Evolutionary conservation across 1,140 invertebrate species (phyloP), one percentile per base, ranked within the genome.

Genomic region (Drosophila parabipectinata): DNA sequence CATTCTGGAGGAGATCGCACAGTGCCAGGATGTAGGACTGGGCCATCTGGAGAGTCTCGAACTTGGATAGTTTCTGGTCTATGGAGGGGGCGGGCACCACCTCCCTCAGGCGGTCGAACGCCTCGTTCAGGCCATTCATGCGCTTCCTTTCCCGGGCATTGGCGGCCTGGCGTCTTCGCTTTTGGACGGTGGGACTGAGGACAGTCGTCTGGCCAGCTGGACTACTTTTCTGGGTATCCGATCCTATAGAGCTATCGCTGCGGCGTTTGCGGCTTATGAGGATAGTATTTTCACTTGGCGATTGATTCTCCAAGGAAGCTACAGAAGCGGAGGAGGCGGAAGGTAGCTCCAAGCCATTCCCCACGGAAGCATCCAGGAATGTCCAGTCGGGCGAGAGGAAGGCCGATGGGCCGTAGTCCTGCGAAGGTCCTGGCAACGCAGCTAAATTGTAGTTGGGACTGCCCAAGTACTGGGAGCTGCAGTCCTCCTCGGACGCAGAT

Each of bases 31-130:
- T 97, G 85, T 97, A 97, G 10, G 94, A 96, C 81, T 97, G 96
- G 0, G 97, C 97, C 96, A 97, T 97, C 93, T 97, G 96, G 9
- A 98, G 92, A 0, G 97, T 97, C 90, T 98, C 97, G 87, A 96
- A 97, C 92, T 98, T 98, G 75, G 96, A 97, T 3, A 97, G 92
- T 87, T 97, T 96, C 71, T 96, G 94, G 77, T 97, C 96, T 26
- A 95, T 94, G 2, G 95, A 95, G 0, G 97, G 97, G 3, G 89
- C 79, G 0, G 97, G 97, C 14, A 98, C 95, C n/a, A 97, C 96
- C 78, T 96, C 94, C 14, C 97, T 93, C 6, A 97, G 89, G 59
- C 94, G 77, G 85, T 97, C 96, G 89, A 97, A 97, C 0, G 96
- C 96, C 50, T 96, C 95, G 88, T 97, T 97, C 21, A 97, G 90